A percentile compares a stretch with the other conserved stretches of the same genome.
These are phyloP conservation scores for Lapara coniferarum DNA, from an alignment of 2,888 invertebrate species.

Conservation along the genomic window DNA sequence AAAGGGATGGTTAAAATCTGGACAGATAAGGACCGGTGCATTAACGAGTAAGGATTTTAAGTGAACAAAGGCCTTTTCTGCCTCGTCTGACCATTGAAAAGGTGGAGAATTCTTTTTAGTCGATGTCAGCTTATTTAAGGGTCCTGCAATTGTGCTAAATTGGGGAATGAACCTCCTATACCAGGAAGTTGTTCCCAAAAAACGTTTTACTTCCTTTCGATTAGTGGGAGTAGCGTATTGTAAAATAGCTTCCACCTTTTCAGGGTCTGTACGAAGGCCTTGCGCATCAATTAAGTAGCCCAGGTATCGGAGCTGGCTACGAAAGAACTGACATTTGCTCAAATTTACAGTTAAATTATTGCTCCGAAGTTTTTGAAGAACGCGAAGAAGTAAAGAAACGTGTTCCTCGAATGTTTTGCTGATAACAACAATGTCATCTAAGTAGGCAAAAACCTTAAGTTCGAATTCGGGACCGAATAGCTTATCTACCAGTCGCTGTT, in stretches of 20 bases:
- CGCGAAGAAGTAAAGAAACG: slow-evolving; percentile 33
- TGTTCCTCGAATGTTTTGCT: slow-evolving; percentile 38
- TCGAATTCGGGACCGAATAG: slow-evolving; percentile 37
- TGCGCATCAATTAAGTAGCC: slow-evolving; percentile 43
- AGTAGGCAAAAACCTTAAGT: slow-evolving; percentile 35
- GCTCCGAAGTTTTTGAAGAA: slow-evolving; percentile 33
- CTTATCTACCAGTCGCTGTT: slow-evolving; percentile 32
- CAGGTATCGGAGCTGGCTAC: slow-evolving; percentile 33
- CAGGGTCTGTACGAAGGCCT: slow-evolving; percentile 42
- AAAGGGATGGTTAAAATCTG: neutral
- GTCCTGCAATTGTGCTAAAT: slow-evolving; percentile 40
- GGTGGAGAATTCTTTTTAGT: slow-evolving; percentile 34
- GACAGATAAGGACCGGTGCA: neutral
- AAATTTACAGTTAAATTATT: slow-evolving; percentile 39
- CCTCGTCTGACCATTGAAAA: slow-evolving; percentile 37
- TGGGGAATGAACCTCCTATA: slow-evolving; percentile 39
- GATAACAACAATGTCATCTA: slow-evolving; percentile 40
- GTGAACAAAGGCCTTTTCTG: slow-evolving; percentile 15
- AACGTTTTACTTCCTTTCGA: slow-evolving; percentile 37
- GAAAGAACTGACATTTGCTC: slow-evolving; percentile 36
- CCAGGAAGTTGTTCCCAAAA: slow-evolving; percentile 40
- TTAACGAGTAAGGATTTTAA: neutral
- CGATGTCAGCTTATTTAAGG: slow-evolving; percentile 40
- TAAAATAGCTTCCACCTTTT: slow-evolving; percentile 38
- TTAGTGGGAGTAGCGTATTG: slow-evolving; percentile 38